phyloP scores from a whole-genome alignment of 2,888 invertebrate genomes.

The Microctonus aethiopoides region DNA sequence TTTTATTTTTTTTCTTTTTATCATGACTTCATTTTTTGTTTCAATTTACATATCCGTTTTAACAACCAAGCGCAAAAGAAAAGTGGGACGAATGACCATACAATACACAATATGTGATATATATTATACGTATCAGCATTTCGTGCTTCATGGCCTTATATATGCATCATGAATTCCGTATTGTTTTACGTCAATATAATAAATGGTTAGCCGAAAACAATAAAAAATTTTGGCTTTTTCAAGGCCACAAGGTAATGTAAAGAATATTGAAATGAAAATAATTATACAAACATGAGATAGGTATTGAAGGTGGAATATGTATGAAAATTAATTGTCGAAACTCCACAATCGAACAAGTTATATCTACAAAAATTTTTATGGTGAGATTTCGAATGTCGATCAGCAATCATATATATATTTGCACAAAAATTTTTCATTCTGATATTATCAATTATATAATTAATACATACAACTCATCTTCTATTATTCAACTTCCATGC shows the following conservation, averaged over 20 bases:
- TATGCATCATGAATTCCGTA: background rate
- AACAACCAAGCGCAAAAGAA: background rate
- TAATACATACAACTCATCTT: background rate
- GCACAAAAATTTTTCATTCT: background rate
- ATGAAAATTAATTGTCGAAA: background rate
- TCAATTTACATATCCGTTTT: background rate
- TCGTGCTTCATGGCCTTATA: too few species aligned
- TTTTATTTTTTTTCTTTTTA: background rate
- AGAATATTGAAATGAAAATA: background rate
- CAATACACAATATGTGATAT: too few species aligned
- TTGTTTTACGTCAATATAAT: background rate
- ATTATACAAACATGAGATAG: background rate
- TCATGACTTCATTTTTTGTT: background rate
- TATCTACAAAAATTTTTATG: constrained; percentile 14
- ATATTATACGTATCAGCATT: too few species aligned
- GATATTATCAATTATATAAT: background rate
- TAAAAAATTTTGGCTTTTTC: background rate
- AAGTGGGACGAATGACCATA: background rate
- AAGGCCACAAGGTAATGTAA: background rate
- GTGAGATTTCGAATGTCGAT: constrained; percentile 24
- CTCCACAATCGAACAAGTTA: background rate
- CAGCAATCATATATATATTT: constrained; percentile 5
- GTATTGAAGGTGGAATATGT: background rate
- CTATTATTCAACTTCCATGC: too few species aligned
- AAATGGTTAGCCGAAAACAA: too few species aligned